These are phyloP conservation scores for Homalodisca vitripennis DNA, from an alignment of 1,140 invertebrate genomes.

Conservation along the genomic window DNA sequence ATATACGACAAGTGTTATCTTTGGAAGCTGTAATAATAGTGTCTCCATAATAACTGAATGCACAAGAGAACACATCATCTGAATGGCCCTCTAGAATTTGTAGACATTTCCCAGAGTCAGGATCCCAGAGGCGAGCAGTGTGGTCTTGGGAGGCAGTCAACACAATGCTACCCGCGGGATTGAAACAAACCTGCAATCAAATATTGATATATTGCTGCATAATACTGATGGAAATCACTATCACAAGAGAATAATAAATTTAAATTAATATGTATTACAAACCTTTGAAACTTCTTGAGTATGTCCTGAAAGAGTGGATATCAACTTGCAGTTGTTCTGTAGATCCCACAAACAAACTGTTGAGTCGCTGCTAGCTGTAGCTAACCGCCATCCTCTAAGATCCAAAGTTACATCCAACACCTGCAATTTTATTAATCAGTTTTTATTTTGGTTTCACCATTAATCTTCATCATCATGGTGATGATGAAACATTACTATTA, in stretches of 20 bases:
- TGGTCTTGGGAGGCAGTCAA: slow-evolving; percentile 73
- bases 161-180: slow-evolving; percentile 67
- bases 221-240: too few species aligned
- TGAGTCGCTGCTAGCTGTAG: slow-evolving; percentile 70
- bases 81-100: slow-evolving; percentile 69
- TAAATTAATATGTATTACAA: too few species aligned
- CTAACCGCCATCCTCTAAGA: slow-evolving; percentile 64
- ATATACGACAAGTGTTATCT: slow-evolving; percentile 68
- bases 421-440: slow-evolving; percentile 44
- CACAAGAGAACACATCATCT: slow-evolving; percentile 77
- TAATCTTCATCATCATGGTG: too few species aligned
- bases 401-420: slow-evolving; percentile 74
- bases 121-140: slow-evolving; percentile 72
- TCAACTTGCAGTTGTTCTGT: slow-evolving; percentile 55
- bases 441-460: too few species aligned
- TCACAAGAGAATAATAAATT: too few species aligned
- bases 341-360: slow-evolving; percentile 69
- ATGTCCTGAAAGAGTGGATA: slow-evolving; percentile 66
- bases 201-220: not conserved
- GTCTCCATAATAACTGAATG: slow-evolving; percentile 74
- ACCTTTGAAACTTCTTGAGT: slow-evolving; percentile 75
- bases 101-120: slow-evolving; percentile 63
- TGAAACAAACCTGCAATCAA: slow-evolving; percentile 67
- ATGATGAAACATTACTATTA: too few species aligned
- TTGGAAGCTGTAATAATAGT: slow-evolving; percentile 74